Conservation (phyloP, 2,113 vertebrate genomes). For the Hydrolagus affinis region DNA sequence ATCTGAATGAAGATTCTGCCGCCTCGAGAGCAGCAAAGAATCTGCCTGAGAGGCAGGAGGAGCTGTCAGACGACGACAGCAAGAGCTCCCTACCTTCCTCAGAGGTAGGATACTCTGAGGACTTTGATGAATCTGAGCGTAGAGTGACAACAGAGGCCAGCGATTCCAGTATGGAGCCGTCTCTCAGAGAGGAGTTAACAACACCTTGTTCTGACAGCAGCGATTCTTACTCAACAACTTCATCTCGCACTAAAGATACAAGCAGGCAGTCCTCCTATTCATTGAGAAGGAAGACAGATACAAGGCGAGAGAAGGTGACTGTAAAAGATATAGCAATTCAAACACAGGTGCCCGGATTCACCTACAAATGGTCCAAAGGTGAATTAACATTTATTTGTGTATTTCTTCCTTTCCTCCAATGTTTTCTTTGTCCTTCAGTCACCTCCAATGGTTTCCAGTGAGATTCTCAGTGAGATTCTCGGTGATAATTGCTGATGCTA, state of each 20-base stretch:
- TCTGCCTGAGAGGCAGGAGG: neutral
- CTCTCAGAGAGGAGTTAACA: conserved; percentile 27
- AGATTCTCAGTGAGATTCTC: too few relatives aligned
- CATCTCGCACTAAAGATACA: neutral
- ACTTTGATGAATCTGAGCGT: conserved; percentile 43
- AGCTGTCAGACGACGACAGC: neutral
- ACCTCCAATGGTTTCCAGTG: neutral
- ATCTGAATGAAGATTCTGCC: conserved; percentile 40
- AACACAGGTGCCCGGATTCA: conserved; percentile 48
- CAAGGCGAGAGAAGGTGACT: neutral
- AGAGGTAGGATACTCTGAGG: conserved; percentile 45
- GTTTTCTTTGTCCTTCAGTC: too few relatives aligned
- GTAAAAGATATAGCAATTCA: conserved; percentile 64
- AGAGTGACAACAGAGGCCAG: neutral
- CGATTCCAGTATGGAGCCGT: neutral
- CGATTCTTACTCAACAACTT: conserved; percentile 31
- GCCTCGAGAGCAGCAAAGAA: neutral
- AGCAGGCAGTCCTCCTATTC: neutral
- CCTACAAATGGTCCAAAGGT: conserved; percentile 54
- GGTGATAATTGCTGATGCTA: too few relatives aligned
- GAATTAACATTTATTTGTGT: conserved; percentile 37
- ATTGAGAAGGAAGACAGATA: too few relatives aligned
- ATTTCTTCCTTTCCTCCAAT: neutral
- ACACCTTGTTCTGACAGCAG: conserved; percentile 6
- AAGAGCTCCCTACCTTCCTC: neutral